A percentile compares a stretch with the other conserved stretches of the same genome.
Conservation (phyloP, 2,797 vertebrate species). For the Capromys pilorides region DNA sequence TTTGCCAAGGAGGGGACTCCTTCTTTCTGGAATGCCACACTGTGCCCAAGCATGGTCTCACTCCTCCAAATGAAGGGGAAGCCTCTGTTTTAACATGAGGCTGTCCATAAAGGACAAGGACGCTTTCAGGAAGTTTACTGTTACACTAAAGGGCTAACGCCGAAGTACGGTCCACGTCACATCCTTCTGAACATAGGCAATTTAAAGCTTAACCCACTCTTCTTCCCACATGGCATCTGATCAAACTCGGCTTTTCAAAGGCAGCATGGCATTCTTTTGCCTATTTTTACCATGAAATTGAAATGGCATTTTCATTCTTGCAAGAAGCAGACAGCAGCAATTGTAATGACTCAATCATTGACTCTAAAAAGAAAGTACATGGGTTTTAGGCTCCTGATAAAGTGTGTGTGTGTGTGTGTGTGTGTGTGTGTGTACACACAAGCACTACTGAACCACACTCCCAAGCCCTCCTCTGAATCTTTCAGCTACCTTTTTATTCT, state of each 20-base stretch:
- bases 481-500: neutral
- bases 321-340: constrained; percentile 37
- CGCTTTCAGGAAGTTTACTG: constrained; percentile 62
- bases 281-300: constrained; percentile 51
- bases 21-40: neutral
- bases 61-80: neutral
- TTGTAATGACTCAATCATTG: constrained; percentile 33
- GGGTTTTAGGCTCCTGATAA: constrained; percentile 25
- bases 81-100: neutral
- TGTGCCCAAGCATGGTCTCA: neutral
- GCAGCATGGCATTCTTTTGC: constrained; percentile 37
- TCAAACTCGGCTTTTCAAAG: constrained; percentile 74
- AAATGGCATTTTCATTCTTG: constrained; percentile 59
- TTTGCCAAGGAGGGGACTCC: neutral
- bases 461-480: neutral
- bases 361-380: neutral
- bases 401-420: neutral
- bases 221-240: constrained; percentile 73
- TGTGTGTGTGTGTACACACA: neutral
- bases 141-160: constrained; percentile 62
- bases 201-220: constrained; percentile 75
- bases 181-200: constrained; percentile 70
- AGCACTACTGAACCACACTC: neutral
- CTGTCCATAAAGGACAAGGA: constrained; percentile 54
- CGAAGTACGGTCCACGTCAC: constrained; percentile 64